Percentiles rank a stretch among this genome's conserved stretches.
phyloP scores from a whole-genome alignment of 1,140 invertebrate species.

The Glossosoma conforme region DNA sequence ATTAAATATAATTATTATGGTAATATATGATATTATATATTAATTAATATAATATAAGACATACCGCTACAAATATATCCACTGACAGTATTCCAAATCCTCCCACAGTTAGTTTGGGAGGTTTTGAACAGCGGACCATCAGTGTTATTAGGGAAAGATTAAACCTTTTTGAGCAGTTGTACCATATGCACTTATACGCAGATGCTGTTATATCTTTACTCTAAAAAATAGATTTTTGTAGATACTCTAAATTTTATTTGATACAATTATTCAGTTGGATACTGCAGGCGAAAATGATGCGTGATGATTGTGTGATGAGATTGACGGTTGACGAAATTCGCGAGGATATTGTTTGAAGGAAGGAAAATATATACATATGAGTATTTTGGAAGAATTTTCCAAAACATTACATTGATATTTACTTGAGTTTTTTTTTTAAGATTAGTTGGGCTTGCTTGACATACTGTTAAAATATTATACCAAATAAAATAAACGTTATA shows the following conservation, averaged over 20 bases:
- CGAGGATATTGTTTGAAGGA: too few relatives aligned
- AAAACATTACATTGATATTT: too few relatives aligned
- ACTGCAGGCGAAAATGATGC: background rate
- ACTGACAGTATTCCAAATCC: slow-evolving; percentile 48
- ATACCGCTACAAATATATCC: slow-evolving; percentile 44
- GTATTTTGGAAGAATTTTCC: too few relatives aligned
- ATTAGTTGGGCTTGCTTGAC: too few relatives aligned
- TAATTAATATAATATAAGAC: slow-evolving; percentile 16
- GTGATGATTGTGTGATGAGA: too few relatives aligned
- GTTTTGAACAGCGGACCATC: slow-evolving; percentile 43
- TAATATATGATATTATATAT: slow-evolving; percentile 2
- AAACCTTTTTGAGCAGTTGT: slow-evolving; percentile 35
- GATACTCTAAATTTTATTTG: background rate
- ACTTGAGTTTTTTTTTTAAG: too few relatives aligned
- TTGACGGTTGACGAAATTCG: too few relatives aligned
- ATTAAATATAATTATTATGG: background rate
- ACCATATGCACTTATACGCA: slow-evolving; percentile 47
- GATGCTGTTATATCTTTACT: slow-evolving; percentile 39
- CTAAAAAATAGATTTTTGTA: slow-evolving; percentile 27
- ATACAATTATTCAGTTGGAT: background rate
- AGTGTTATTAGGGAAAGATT: slow-evolving; percentile 42
- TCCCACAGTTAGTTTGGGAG: slow-evolving; percentile 43
- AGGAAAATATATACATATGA: too few relatives aligned
- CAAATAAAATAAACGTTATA: too few relatives aligned
- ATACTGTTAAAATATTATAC: too few relatives aligned